phyloP scores from a whole-genome alignment of 2,888 invertebrate species.

The Mimachlamys varia region DNA sequence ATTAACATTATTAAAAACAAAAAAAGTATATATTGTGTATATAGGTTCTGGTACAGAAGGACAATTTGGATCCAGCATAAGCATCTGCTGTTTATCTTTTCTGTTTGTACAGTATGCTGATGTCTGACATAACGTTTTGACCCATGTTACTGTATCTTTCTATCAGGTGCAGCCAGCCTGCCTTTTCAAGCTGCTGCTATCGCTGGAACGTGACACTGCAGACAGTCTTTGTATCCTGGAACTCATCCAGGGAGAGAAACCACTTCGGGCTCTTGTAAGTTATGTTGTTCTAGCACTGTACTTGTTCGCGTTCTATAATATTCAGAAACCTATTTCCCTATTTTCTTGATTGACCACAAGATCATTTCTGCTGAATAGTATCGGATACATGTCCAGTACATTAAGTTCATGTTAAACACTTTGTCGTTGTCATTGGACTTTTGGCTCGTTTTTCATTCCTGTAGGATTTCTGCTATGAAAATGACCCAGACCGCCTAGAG shows the following conservation, averaged over 20 bases:
- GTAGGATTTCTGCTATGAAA: constrained; percentile 97
- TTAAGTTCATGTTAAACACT: too few relatives aligned
- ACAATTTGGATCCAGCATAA: not conserved
- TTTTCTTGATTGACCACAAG: too few relatives aligned
- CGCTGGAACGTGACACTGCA: constrained; percentile 89
- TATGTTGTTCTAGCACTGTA: not conserved
- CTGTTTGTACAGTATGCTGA: not conserved
- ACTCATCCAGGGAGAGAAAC: constrained; percentile 84
- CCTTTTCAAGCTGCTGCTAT: constrained; percentile 93
- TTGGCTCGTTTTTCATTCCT: constrained; percentile 26
- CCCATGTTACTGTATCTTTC: not conserved
- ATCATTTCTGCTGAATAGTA: too few relatives aligned
- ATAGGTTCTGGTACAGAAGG: too few relatives aligned
- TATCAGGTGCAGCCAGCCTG: constrained; percentile 74
- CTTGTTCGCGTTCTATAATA: not conserved
- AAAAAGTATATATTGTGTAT: too few relatives aligned
- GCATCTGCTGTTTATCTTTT: not conserved
- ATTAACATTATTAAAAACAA: too few relatives aligned
- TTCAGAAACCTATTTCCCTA: not conserved
- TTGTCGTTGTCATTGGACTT: too few relatives aligned
- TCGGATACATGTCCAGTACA: too few relatives aligned
- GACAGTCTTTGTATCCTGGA: constrained; percentile 83
- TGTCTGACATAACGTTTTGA: too few relatives aligned
- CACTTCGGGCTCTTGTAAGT: constrained; percentile 83
- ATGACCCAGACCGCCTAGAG: constrained; percentile 98